Base-by-base conservation (phyloP, 2,888 invertebrate species). In the Oscheius sp. region DNA sequence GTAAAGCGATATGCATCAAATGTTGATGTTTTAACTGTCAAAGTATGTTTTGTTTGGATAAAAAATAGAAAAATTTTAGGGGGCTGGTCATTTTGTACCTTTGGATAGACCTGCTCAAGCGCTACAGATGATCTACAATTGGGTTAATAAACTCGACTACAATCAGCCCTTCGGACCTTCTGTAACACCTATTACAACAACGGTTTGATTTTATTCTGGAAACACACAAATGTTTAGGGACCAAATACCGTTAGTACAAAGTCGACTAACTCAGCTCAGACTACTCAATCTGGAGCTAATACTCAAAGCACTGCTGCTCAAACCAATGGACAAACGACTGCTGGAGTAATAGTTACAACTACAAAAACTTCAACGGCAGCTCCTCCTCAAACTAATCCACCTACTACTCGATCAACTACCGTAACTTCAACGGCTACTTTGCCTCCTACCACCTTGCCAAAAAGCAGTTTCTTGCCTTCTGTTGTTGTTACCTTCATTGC, bases 61-160 rank as follows among this genome's bases (percentile, higher is more conserved):
- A 58, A 58, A 3, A 12, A 25, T n/a, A 3, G 4, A 23, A 29
- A 55, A 48, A 25, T 53, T 53, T 31, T 17, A 58, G 58, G 64
- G 78, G 31, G 72, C 78, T 10, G 78, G 78, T 27, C 78, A 78
- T 55, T 73, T 75, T 46, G 78, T 78, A 0, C 75, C 78, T 23
- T 69, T 74, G 12, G 78, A 78, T 63, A 65, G 78, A 6, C 78
- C 78, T 12, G 72, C 70, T 27, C 71, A 72, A 58, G 72, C 75
- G 5, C 71, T 71, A 4, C 78, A 78, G 39, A 71, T 78, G 73
- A 74, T 78, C 3, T 75, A 71, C 61, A 78, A 78, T 48, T 75
- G 68, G 58, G 45, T 78, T 3, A 61, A 69, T 6, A 29, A 37
- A 0, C 58, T 57, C 17, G 71, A 71, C 45, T 78, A 74, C 52